Evolutionary conservation across 2,888 invertebrate species (phyloP).

Genomic region (Aproaerema taeniolella): DNA sequence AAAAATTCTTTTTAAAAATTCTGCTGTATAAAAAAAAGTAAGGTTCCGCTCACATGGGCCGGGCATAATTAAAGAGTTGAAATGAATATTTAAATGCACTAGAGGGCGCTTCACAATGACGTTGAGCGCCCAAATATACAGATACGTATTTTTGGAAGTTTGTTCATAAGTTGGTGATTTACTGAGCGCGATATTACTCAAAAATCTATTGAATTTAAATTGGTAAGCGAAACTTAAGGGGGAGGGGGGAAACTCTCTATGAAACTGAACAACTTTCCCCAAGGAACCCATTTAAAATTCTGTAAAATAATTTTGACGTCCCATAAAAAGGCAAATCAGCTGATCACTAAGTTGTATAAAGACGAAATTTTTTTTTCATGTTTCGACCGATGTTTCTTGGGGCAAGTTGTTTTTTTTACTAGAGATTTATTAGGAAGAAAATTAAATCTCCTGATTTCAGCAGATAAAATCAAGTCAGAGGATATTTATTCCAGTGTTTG

Average conservation of each 20-base stretch:
- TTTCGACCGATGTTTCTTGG: no score
- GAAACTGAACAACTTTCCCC: neutral
- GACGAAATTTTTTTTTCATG: no score
- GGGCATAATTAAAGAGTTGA: slow-evolving; percentile 71
- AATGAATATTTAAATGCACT: slow-evolving; percentile 73
- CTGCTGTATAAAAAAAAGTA: slow-evolving; percentile 40
- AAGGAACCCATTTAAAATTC: neutral
- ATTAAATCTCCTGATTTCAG: no score
- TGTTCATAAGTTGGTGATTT: slow-evolving; percentile 38
- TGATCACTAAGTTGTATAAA: no score
- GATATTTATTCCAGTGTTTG: no score
- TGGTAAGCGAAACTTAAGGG: neutral
- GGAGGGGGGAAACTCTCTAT: neutral
- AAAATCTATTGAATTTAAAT: neutral
- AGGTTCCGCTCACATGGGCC: slow-evolving; percentile 61
- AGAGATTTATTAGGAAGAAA: no score
- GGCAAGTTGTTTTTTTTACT: no score
- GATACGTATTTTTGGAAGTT: slow-evolving; percentile 69
- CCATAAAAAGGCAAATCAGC: neutral
- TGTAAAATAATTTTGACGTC: neutral
- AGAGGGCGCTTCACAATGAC: slow-evolving; percentile 66
- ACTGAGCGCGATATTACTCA: slow-evolving; percentile 36
- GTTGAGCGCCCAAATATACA: slow-evolving; percentile 63
- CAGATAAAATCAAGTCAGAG: no score
- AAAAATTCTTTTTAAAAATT: slow-evolving; percentile 8